Evolutionary conservation across 2,113 vertebrate species (phyloP).

Genomic region (Trinectes maculatus): DNA sequence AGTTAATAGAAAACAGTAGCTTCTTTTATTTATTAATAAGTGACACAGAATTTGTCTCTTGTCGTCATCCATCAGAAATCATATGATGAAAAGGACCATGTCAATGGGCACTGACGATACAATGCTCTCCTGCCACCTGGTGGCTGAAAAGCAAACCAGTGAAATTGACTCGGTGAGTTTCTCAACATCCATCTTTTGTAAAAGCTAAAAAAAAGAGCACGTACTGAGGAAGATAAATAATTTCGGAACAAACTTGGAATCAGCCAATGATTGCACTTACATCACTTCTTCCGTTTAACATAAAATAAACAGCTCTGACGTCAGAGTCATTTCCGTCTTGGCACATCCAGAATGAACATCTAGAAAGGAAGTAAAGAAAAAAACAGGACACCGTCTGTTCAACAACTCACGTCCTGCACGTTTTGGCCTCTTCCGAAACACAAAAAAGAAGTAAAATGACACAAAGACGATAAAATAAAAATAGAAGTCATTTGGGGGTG

Average conservation of each 20-base stretch:
- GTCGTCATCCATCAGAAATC: not conserved
- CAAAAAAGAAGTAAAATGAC: slow-evolving; percentile 22
- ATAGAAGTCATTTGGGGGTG: not conserved
- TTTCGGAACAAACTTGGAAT: not conserved
- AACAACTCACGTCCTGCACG: slow-evolving; percentile 15
- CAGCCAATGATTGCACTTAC: not conserved
- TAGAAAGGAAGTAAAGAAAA: slow-evolving; percentile 14
- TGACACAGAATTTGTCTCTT: not conserved
- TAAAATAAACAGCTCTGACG: slow-evolving; percentile 2
- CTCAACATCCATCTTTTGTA: not conserved
- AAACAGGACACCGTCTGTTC: slow-evolving; percentile 39
- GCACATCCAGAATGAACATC: slow-evolving; percentile 50
- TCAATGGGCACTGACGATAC: not conserved
- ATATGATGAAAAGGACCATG: not conserved
- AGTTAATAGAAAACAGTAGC: not conserved
- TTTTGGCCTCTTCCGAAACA: slow-evolving; percentile 44
- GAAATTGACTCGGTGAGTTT: not conserved
- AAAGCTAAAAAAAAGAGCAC: slow-evolving; percentile 8
- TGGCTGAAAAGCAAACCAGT: slow-evolving; percentile 45
- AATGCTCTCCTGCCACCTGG: slow-evolving; percentile 67
- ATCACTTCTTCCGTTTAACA: slow-evolving; percentile 13
- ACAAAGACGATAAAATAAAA: not conserved
- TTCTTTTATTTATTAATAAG: not conserved
- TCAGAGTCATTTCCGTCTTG: slow-evolving; percentile 33
- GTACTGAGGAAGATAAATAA: not conserved